phyloP scores from a whole-genome alignment of 2,113 vertebrate genomes.

The Tragelaphus imberbis region DNA sequence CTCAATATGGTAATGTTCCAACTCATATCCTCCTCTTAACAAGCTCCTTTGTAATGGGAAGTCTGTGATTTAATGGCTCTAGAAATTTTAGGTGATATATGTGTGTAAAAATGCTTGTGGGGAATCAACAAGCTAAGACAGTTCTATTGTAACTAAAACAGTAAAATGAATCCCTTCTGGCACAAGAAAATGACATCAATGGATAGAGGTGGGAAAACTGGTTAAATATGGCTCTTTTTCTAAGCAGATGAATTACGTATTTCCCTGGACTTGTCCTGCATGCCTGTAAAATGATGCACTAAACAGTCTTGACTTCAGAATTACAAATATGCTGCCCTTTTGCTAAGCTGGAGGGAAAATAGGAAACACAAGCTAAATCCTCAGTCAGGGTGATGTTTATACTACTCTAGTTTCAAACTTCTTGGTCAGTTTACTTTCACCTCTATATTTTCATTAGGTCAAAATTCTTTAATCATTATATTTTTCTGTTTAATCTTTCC shows the following conservation, averaged over 20 bases:
- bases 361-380: neutral
- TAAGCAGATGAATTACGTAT: neutral
- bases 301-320: slow-evolving; percentile 4
- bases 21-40: neutral
- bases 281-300: neutral
- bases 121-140: slow-evolving; percentile 21
- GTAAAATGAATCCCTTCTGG: neutral
- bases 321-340: neutral
- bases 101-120: neutral
- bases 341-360: neutral
- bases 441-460: neutral
- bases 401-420: neutral
- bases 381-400: neutral
- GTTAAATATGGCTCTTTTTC: neutral
- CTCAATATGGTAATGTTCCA: slow-evolving; percentile 18
- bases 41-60: slow-evolving; percentile 25
- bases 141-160: neutral
- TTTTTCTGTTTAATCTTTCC: neutral
- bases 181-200: neutral
- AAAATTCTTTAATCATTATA: neutral
- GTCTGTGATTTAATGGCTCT: slow-evolving; percentile 6
- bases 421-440: neutral
- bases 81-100: slow-evolving; percentile 16
- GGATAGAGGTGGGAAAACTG: neutral
- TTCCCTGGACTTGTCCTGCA: neutral